Base-by-base conservation (phyloP, 2,797 vertebrate genomes). In the Carapus acus region DNA sequence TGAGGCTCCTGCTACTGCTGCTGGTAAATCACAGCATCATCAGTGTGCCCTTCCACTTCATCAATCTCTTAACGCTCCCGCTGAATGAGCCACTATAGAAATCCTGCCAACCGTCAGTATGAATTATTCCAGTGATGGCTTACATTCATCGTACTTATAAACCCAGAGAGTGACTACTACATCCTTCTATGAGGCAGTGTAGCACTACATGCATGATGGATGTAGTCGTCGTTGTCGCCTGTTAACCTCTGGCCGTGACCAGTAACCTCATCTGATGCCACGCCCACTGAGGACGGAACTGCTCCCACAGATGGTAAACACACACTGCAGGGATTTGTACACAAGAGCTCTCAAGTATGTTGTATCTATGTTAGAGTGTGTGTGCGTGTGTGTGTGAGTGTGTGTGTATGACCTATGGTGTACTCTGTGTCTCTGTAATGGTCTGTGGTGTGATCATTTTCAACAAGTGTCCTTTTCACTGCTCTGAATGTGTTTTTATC, bases 221-320 rank as follows among this genome's bases (percentile, higher is more conserved):
- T 53, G 43, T 31, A 31, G 18, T 42, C 1, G 14, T 34, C 23
- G 8, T 45, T 40, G 48, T 34, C 49, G 43, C 31, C 3, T 54
- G 40, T 58, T 78, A 65, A 72, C 54, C 29, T 51, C 8, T 22
- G 60, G 48, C 54, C 54, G 12, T 51, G 68, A 77, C 66, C 41
- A 33, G 49, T 68, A 74, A 80, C 67, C 62, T 62, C 57, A 74
- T 66, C 57, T 47, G 62, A 65, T 20, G 58, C 31, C 43, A 16
- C 54, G 15, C 54, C 51, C 29, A 18, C 54, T 0, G 48, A 74
- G 29, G 66, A 77, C 17, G 16, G 38, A 64, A 46, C 50, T 6
- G 50, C 66, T 49, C 48, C 62, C 6, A 19, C 71, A 39, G 68
- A 65, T 24, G 55, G 79, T 73, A 73, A 76, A 77, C 67, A 50